Percentiles rank a stretch among this genome's conserved stretches.
These are phyloP conservation scores for Perodicticus potto DNA, from an alignment of 2,797 vertebrate genomes.

Conservation along the genomic window DNA sequence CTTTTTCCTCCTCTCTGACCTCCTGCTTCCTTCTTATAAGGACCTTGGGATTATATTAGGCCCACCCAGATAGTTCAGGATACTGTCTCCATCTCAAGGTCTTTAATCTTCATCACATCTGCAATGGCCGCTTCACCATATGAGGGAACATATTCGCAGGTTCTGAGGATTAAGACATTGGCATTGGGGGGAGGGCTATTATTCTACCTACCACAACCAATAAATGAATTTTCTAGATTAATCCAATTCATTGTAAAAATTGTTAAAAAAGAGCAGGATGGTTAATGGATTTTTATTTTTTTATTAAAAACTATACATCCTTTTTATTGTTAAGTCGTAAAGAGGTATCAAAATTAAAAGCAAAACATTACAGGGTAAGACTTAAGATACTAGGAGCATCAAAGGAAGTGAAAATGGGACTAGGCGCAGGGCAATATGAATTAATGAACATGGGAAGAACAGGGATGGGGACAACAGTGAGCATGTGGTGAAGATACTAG, in stretches of 20 bases:
- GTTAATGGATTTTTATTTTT: too few relatives aligned
- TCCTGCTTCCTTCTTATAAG: background rate
- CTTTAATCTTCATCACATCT: background rate
- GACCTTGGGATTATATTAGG: background rate
- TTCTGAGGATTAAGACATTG: background rate
- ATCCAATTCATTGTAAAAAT: too few relatives aligned
- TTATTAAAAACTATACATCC: too few relatives aligned
- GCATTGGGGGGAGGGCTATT: background rate
- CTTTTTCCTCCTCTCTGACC: background rate
- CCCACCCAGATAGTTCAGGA: background rate
- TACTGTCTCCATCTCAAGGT: background rate
- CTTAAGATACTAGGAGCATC: too few relatives aligned
- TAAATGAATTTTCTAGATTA: slow-evolving; percentile 36
- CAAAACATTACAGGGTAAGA: too few relatives aligned
- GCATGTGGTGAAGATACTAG: too few relatives aligned
- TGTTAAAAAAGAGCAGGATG: background rate
- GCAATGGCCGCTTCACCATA: background rate
- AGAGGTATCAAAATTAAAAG: too few relatives aligned
- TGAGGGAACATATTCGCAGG: background rate
- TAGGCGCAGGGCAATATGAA: too few relatives aligned
- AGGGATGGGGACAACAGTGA: too few relatives aligned
- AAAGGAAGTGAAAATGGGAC: too few relatives aligned
- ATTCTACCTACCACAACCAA: background rate
- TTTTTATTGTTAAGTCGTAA: too few relatives aligned
- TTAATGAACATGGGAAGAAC: too few relatives aligned